Conservation (phyloP, 2,113 vertebrate species). For the Centrocercus urophasianus region DNA sequence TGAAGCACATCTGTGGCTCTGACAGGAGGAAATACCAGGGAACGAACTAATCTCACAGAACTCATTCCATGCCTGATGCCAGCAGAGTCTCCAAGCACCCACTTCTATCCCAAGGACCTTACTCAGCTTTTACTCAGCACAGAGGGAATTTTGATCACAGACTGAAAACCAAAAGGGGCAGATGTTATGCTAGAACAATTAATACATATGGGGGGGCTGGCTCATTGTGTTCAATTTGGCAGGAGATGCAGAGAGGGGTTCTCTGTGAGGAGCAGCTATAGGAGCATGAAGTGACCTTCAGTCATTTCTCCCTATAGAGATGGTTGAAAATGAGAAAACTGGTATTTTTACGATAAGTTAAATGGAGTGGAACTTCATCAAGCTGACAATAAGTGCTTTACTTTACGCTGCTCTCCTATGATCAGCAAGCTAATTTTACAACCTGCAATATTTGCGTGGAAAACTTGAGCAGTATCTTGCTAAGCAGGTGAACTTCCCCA, state of each 20-base stretch:
- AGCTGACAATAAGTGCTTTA: neutral
- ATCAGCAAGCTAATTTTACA: neutral
- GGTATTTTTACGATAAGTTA: neutral
- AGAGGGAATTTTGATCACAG: conserved; percentile 2
- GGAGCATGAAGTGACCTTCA: neutral
- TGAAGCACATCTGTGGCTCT: conserved; percentile 66
- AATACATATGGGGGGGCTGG: neutral
- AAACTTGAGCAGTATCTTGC: neutral
- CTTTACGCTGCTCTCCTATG: neutral
- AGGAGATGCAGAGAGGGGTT: neutral
- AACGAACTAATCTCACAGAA: neutral
- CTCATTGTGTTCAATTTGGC: neutral
- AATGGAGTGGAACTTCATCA: conserved; percentile 16
- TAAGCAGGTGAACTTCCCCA: neutral
- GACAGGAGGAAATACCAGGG: conserved; percentile 55
- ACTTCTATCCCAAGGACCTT: neutral
- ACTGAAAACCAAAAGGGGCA: neutral
- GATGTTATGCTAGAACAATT: neutral
- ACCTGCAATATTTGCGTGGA: neutral
- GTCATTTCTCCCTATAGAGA: neutral
- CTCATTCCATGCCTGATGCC: neutral
- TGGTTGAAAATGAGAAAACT: neutral
- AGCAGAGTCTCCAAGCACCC: neutral
- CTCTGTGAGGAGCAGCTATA: neutral
- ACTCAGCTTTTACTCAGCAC: neutral